phyloP scores from a whole-genome alignment of 2,797 vertebrate genomes.

The Spea hammondii region DNA sequence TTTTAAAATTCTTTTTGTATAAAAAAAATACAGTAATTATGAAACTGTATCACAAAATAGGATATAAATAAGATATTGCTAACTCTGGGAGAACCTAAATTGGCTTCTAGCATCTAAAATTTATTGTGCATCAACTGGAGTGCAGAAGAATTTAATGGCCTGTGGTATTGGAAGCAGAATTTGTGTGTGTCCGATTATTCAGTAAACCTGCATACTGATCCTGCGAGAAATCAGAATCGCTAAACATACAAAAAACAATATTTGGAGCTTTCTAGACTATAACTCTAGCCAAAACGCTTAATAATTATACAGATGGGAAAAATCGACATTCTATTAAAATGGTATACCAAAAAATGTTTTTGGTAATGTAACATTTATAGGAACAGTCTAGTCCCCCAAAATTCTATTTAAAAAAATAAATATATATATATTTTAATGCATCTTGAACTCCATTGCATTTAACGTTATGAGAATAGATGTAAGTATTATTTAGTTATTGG shows the following conservation, averaged over 20 bases:
- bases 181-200: constrained; percentile 21
- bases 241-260: constrained; percentile 17
- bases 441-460: too few species aligned
- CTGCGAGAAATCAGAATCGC: background rate
- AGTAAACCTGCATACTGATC: constrained; percentile 14
- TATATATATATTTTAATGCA: too few species aligned
- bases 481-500: too few species aligned
- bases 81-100: constrained; percentile 25
- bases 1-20: too few species aligned
- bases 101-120: constrained; percentile 23
- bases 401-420: too few species aligned
- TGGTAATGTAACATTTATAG: too few species aligned
- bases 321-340: too few species aligned
- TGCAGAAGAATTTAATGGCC: constrained; percentile 31
- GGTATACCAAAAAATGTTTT: too few species aligned
- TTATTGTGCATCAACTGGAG: constrained; percentile 20
- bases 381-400: too few species aligned
- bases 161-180: constrained; percentile 15
- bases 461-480: too few species aligned
- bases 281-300: background rate
- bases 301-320: too few species aligned
- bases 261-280: background rate
- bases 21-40: constrained; percentile 8
- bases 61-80: constrained; percentile 20
- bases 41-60: background rate